Evolutionary conservation across 1,140 invertebrate species (phyloP).

Genomic region (Ips typographus): DNA sequence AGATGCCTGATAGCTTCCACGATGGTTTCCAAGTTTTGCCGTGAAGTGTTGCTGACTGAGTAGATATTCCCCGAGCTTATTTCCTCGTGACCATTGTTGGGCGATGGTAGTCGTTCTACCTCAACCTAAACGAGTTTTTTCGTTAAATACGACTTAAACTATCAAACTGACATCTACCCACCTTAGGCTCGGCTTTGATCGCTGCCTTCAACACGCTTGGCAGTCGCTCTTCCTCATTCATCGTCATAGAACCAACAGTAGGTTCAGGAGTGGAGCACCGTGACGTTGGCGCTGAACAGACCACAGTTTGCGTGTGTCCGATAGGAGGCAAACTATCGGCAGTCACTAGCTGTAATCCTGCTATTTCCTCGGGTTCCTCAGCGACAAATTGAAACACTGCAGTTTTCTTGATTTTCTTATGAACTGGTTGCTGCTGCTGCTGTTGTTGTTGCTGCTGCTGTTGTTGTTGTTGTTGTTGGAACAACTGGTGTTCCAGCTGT

Average conservation of each 20-base stretch:
- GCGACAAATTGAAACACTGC: conserved; percentile 59
- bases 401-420: conserved; percentile 37
- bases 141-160: background rate
- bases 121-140: conserved; percentile 57
- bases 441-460: conserved; percentile 5
- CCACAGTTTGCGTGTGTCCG: conserved; percentile 60
- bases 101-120: conserved; percentile 69
- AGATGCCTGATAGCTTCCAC: conserved; percentile 96
- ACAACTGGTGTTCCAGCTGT: conserved; percentile 60
- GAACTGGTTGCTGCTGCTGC: background rate
- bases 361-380: conserved; percentile 60
- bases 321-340: conserved; percentile 59
- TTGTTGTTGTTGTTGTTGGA: conserved; percentile 51
- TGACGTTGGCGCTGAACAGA: conserved; percentile 56
- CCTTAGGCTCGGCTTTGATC: conserved; percentile 80
- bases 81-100: conserved; percentile 58
- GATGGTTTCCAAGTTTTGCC: conserved; percentile 95
- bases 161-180: conserved; percentile 2
- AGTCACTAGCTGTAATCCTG: conserved; percentile 58
- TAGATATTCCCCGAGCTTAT: conserved; percentile 64
- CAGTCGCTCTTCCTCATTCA: conserved; percentile 51
- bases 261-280: conserved; percentile 58
- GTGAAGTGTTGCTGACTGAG: conserved; percentile 72
- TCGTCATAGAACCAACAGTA: conserved; percentile 43
- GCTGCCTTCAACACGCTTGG: conserved; percentile 78